phyloP scores from a whole-genome alignment of 2,888 invertebrate genomes.

The Trileptium ribeirensis region DNA sequence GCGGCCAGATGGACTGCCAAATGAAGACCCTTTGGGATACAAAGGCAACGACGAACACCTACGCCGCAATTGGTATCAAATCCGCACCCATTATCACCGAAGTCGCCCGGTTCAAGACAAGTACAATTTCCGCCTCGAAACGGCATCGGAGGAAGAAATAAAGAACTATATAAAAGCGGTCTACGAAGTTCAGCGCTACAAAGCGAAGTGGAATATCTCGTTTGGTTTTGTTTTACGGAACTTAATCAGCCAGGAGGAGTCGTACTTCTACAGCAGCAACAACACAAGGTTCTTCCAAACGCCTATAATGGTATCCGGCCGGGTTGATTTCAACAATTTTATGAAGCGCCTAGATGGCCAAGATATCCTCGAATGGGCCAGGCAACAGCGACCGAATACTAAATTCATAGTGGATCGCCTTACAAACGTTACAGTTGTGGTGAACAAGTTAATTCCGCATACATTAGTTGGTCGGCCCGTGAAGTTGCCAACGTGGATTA shows the following conservation, averaged over 20 bases:
- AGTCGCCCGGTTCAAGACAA: neutral
- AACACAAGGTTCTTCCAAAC: neutral
- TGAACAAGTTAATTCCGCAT: neutral
- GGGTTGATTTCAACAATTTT: neutral
- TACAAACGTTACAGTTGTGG: neutral
- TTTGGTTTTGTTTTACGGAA: neutral
- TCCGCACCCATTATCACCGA: neutral
- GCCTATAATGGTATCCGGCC: neutral
- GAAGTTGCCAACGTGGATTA: neutral
- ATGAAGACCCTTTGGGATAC: neutral
- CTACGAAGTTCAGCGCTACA: neutral
- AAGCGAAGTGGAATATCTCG: neutral
- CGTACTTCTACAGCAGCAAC: neutral
- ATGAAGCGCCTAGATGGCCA: too few species aligned
- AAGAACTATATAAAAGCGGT: neutral
- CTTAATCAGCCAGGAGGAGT: neutral
- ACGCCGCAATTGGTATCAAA: neutral
- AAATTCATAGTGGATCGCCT: neutral
- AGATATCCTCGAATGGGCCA: neutral
- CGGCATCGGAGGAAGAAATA: neutral
- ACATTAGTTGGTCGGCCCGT: conserved; percentile 4
- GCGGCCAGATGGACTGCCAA: too few species aligned
- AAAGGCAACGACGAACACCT: neutral
- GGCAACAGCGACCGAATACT: neutral
- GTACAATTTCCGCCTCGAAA: neutral